Base-by-base conservation (phyloP, 2,888 invertebrate genomes). In the Neoitamus cyanurus region DNA sequence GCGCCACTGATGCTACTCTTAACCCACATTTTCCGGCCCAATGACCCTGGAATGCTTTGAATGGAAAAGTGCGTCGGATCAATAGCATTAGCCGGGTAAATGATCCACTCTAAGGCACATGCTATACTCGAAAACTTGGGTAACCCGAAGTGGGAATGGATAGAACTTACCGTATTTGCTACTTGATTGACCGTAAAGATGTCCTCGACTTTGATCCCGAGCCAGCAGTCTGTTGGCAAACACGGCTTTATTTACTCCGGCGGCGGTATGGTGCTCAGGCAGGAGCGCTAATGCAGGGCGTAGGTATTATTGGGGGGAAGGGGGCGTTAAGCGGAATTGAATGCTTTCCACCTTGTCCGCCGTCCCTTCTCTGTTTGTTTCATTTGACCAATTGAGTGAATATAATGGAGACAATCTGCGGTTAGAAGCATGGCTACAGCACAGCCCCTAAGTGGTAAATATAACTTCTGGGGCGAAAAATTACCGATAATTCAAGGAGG, bases 351-450 rank as follows among this genome's bases (percentile, higher is more conserved):
- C 83, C 83, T 37, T 70, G 6, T 13, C 36, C 75, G 25, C n/a
- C 11, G 31, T 11, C 77, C 58, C 15, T 75, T 70, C 58, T 20
- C 42, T 37, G 85, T 73, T 75, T 85, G 68, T 48, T 83, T 78
- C 82, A 73, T 85, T 85, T 85, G 85, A 85, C 80, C 82, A 85
- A 73, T 85, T 85, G 83, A 82, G 85, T 69, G 85, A 83, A 78
- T 78, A 36, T 85, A 85, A 85, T 84, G 70, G 78, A 78, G 84
- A 85, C 84, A 85, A 85, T 85, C 84, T 82, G 15, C 37, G 78
- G 84, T 84, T 84, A 84, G 84, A 82, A 85, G 82, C 72, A 77
- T 37, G 75, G 34, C 31, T 69, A 36, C 28, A 82, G 6, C 82
- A 42, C 28, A 28, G 31, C 31, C 70, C 42, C 70, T 70, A 58